phyloP scores from a whole-genome alignment of 2,888 invertebrate species.

The Mythimna loreyi region DNA sequence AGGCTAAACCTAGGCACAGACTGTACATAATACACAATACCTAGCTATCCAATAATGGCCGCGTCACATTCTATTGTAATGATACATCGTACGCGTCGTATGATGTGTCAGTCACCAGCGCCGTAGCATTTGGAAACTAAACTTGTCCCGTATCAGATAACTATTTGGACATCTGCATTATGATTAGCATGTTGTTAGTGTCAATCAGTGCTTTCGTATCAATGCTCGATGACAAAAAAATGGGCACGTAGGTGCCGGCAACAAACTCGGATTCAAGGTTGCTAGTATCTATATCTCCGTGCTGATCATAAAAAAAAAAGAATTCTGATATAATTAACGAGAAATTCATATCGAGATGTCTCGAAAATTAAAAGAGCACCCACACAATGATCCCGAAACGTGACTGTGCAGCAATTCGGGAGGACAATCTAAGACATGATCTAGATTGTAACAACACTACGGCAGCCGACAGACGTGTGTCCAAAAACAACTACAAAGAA shows the following conservation, averaged over 20 bases:
- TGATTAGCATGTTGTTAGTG: slow-evolving; percentile 81
- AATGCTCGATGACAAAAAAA: slow-evolving; percentile 72
- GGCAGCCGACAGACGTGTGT: slow-evolving; percentile 81
- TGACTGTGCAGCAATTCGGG: slow-evolving; percentile 85
- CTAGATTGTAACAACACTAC: slow-evolving; percentile 87
- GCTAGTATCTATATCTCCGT: slow-evolving; percentile 63
- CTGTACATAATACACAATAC: slow-evolving; percentile 75
- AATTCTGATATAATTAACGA: slow-evolving; percentile 84
- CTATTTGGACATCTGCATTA: slow-evolving; percentile 82
- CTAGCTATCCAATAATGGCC: slow-evolving; percentile 76
- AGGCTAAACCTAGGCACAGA: slow-evolving; percentile 78
- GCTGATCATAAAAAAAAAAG: slow-evolving; percentile 78
- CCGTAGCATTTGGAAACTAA: slow-evolving; percentile 80
- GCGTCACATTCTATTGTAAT: slow-evolving; percentile 79
- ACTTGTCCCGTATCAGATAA: slow-evolving; percentile 84
- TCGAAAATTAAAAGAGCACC: slow-evolving; percentile 82
- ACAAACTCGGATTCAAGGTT: slow-evolving; percentile 76
- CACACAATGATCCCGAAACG: slow-evolving; percentile 82
- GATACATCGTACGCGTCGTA: slow-evolving; percentile 70
- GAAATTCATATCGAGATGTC: slow-evolving; percentile 82
- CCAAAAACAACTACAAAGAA: slow-evolving; percentile 87
- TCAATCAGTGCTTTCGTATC: slow-evolving; percentile 82
- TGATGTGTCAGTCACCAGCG: slow-evolving; percentile 80
- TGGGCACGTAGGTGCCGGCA: slow-evolving; percentile 72
- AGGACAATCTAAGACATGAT: slow-evolving; percentile 88